Conservation (phyloP, 2,888 invertebrate species). For the Argyra leucocephala region DNA sequence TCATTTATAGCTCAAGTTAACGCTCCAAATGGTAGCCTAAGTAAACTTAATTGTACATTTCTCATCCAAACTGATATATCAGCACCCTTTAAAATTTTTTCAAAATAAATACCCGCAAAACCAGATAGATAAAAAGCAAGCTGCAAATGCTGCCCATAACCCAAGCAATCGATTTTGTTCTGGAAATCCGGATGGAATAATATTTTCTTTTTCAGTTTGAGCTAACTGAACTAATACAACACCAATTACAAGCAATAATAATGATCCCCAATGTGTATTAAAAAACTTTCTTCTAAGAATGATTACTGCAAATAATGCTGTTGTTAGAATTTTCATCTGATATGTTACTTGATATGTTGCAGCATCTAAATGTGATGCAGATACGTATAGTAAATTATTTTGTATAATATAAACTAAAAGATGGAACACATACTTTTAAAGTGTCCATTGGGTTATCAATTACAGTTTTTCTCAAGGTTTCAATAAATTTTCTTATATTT, state of each 20-base stretch:
- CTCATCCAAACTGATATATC: conserved; percentile 94
- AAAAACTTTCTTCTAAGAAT: conserved; percentile 70
- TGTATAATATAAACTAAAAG: conserved; percentile 90
- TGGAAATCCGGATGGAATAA: conserved; percentile 21
- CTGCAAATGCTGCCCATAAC: conserved; percentile 70
- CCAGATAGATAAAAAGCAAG: conserved; percentile 91
- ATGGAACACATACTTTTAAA: conserved; percentile 86
- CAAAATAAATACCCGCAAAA: conserved; percentile 96
- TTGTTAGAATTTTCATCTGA: conserved; percentile 92
- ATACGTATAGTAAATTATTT: conserved; percentile 93
- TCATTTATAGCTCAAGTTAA: conserved; percentile 69
- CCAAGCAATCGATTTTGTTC: conserved; percentile 67
- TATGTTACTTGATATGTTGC: conserved; percentile 99
- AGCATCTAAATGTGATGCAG: conserved; percentile 94
- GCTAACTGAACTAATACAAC: conserved; percentile 73
- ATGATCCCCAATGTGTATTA: conserved; percentile 76
- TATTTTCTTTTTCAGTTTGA: conserved; percentile 42
- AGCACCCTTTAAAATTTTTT: conserved; percentile 92
- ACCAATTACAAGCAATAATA: conserved; percentile 70
- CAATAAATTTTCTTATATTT: conserved; percentile 50
- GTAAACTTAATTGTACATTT: conserved; percentile 88
- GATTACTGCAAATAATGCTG: conserved; percentile 88
- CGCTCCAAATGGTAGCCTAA: conserved; percentile 82
- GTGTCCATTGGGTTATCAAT: conserved; percentile 78
- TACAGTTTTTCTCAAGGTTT: conserved; percentile 59